phyloP scores from a whole-genome alignment of 2,797 vertebrate genomes.

The Pagetopsis macropterus region DNA sequence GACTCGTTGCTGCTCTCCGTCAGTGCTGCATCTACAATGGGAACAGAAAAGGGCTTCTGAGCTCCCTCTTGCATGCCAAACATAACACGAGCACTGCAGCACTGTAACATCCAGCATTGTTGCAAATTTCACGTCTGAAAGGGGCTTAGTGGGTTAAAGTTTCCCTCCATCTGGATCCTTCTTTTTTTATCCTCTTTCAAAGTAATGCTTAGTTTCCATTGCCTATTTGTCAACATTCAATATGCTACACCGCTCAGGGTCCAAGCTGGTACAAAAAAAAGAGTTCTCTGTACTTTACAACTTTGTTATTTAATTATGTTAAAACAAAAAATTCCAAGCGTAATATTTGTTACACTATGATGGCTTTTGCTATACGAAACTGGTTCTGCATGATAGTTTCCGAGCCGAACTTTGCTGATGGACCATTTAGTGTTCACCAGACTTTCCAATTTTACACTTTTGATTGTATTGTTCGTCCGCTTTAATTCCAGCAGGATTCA shows the following conservation, averaged over 20 bases:
- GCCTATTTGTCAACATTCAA: background rate
- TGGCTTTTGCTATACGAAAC: constrained; percentile 6
- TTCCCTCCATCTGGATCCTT: constrained; percentile 11
- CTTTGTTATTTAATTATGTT: background rate
- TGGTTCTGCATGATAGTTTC: background rate
- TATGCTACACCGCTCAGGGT: background rate
- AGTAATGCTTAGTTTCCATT: background rate
- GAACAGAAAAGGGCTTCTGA: background rate
- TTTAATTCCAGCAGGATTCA: constrained; percentile 61
- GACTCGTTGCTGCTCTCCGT: background rate
- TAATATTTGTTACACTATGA: background rate
- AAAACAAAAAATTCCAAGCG: background rate
- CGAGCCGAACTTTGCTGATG: constrained; percentile 1
- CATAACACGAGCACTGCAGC: background rate
- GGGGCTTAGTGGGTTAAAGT: constrained; percentile 28
- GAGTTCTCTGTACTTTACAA: background rate
- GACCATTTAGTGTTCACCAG: constrained; percentile 27
- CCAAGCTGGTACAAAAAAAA: background rate
- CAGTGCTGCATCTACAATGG: background rate
- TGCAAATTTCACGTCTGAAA: background rate
- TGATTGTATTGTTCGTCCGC: constrained; percentile 31
- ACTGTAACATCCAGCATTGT: constrained; percentile 1
- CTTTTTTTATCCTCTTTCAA: background rate
- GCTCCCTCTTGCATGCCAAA: background rate
- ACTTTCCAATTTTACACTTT: constrained; percentile 29